These are phyloP conservation scores for Andrena minutula DNA, from an alignment of 2,888 invertebrate genomes.

Conservation along the genomic window DNA sequence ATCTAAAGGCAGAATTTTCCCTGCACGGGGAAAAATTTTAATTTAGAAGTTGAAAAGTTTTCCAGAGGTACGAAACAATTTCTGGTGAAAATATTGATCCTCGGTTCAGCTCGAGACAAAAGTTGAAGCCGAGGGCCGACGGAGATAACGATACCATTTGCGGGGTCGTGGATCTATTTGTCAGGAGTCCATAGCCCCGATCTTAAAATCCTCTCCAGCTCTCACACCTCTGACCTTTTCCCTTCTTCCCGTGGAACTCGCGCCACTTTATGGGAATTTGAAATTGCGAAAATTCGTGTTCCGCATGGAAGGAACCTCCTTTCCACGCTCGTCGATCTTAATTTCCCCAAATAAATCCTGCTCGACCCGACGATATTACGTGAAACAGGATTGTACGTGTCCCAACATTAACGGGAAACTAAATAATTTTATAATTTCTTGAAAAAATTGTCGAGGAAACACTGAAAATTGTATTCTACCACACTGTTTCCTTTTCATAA, in stretches of 20 bases:
- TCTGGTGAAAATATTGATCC: neutral
- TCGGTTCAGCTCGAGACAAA: neutral
- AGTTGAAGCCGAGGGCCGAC: neutral
- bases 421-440: neutral
- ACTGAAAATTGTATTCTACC: neutral
- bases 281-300: constrained; percentile 36
- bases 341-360: neutral
- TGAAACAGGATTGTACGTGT: neutral
- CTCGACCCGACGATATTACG: neutral
- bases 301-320: neutral
- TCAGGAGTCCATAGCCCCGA: constrained; percentile 20
- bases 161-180: constrained; percentile 35
- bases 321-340: neutral
- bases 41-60: neutral
- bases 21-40: neutral
- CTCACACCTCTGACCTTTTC: constrained; percentile 17
- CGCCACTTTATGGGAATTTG: constrained; percentile 29
- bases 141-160: constrained; percentile 30
- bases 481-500: neutral
- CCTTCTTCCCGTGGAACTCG: neutral
- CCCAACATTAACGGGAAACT: neutral
- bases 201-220: constrained; percentile 24
- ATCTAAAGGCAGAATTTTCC: neutral
- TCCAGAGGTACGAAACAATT: neutral
- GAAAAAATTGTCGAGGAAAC: neutral